Conservation (phyloP, 1,140 invertebrate species). For the silkworm (Bombyx mori) region ASM3026992v2 NC_085124.1:9056001-9056500, state of each 20-base stretch:
- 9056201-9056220: conserved; percentile 69
- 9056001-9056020: conserved; percentile 17
- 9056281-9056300: conserved; percentile 57
- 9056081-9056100: conserved; percentile 22
- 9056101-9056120: conserved; percentile 35
- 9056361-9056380: too few species aligned
- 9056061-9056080: conserved; percentile 17
- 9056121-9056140: conserved; percentile 58
- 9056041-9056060: conserved; percentile 20
- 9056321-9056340: conserved; percentile 40
- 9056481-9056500: too few species aligned
- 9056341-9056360: conserved; percentile 29
- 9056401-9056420: too few species aligned
- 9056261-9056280: conserved; percentile 68
- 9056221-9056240: conserved; percentile 47
- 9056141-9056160: conserved; percentile 66
- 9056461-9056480: too few species aligned
- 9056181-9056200: conserved; percentile 41
- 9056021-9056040: conserved; percentile 31
- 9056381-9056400: too few species aligned
- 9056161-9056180: conserved; percentile 64
- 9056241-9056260: conserved; percentile 58
- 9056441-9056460: too few species aligned
- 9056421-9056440: too few species aligned
- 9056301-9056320: conserved; percentile 54